phyloP scores from a whole-genome alignment of 2,113 vertebrate genomes.

The Otus sunia region DNA sequence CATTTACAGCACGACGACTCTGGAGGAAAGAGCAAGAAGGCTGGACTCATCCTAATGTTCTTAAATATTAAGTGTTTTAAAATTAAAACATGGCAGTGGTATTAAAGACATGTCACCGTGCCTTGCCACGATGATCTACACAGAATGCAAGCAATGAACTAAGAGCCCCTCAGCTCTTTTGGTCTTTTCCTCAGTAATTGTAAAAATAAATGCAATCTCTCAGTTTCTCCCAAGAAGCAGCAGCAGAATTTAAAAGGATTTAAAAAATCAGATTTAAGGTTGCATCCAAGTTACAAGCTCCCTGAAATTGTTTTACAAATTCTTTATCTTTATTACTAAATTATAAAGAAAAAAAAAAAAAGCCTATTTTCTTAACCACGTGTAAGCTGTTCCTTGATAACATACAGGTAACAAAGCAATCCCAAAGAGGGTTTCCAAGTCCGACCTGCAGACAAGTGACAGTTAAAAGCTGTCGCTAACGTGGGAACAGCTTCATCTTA shows the following conservation, averaged over 20 bases:
- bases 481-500: no score
- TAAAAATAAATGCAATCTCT: background rate
- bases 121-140: background rate
- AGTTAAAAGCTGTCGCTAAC: background rate
- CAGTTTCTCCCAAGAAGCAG: background rate
- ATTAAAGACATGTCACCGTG: background rate
- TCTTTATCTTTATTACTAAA: background rate
- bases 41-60: background rate
- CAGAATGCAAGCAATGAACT: background rate
- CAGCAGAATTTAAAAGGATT: background rate
- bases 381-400: background rate
- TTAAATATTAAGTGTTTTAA: background rate
- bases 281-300: background rate
- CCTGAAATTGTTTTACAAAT: background rate
- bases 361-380: accelerated
- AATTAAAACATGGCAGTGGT: background rate
- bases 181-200: background rate
- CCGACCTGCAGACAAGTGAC: background rate
- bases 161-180: background rate
- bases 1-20: background rate
- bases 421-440: background rate
- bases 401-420: background rate
- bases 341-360: background rate
- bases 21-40: background rate
- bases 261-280: accelerated